Evolutionary conservation across 2,888 invertebrate genomes (phyloP).

Genomic region (Drosophila macrospina): DNA sequence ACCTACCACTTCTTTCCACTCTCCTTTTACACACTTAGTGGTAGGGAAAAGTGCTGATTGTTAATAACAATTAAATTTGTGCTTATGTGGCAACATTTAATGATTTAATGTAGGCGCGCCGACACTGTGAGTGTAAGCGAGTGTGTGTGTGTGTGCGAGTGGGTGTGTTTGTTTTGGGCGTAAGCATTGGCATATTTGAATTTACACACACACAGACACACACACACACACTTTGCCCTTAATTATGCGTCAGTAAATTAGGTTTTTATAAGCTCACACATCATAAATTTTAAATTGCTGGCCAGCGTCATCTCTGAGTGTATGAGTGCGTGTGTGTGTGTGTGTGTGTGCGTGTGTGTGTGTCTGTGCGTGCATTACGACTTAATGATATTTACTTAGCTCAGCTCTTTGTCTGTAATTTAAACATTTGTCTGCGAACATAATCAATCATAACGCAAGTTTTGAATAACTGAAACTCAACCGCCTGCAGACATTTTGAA

Average conservation of each 20-base stretch:
- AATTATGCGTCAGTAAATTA: conserved; percentile 84
- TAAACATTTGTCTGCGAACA: conserved; percentile 72
- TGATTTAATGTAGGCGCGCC: conserved; percentile 72
- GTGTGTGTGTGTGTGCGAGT: conserved; percentile 21
- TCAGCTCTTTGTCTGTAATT: conserved; percentile 70
- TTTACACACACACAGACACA: conserved; percentile 32
- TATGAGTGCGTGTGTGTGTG: conserved; percentile 2
- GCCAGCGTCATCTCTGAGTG: conserved; percentile 23
- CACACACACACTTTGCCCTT: conserved; percentile 64
- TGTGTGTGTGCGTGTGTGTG: not conserved
- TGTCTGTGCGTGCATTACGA: conserved; percentile 49
- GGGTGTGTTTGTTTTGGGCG: conserved; percentile 35
- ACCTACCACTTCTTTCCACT: not conserved
- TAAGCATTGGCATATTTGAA: conserved; percentile 34
- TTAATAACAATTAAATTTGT: conserved; percentile 82
- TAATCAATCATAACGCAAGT: conserved; percentile 74
- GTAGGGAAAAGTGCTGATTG: conserved; percentile 67
- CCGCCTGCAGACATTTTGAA: conserved; percentile 59
- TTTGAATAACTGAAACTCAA: conserved; percentile 62
- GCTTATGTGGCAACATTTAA: conserved; percentile 81
- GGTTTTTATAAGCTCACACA: conserved; percentile 79
- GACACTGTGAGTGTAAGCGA: conserved; percentile 30
- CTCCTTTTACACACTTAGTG: not conserved
- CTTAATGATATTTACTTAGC: conserved; percentile 76
- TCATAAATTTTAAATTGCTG: conserved; percentile 78